These are phyloP conservation scores for Burhinus oedicnemus DNA, from an alignment of 2,113 vertebrate species.

Conservation along the genomic window DNA sequence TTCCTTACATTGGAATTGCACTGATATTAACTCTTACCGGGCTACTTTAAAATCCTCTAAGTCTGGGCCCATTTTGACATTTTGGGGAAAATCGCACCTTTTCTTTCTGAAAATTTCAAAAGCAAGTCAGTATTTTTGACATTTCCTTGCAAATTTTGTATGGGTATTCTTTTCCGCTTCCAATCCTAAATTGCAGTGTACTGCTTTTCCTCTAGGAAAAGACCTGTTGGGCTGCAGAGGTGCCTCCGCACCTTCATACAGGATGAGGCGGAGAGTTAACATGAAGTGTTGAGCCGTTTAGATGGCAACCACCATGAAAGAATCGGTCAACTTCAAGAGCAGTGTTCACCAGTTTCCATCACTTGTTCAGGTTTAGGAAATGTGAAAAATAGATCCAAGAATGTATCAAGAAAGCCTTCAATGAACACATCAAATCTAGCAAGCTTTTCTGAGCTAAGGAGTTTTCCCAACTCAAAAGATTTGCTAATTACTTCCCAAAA, in stretches of 20 bases:
- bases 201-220: not conserved
- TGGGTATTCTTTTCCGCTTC: not conserved
- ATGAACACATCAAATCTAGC: not conserved
- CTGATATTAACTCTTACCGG: not conserved
- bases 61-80: not conserved
- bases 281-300: not conserved
- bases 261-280: not conserved
- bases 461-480: not conserved
- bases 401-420: not conserved
- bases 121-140: rapidly evolving
- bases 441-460: not conserved
- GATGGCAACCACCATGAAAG: not conserved
- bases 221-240: not conserved
- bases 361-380: not conserved
- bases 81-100: not conserved
- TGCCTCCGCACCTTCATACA: not conserved
- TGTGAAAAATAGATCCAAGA: not conserved
- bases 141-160: not conserved
- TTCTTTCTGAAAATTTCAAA: not conserved
- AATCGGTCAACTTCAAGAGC: no score
- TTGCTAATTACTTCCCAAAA: not conserved
- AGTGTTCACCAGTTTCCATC: not conserved
- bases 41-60: not conserved
- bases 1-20: not conserved
- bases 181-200: not conserved